A percentile compares a stretch with the other conserved stretches of the same genome.
Evolutionary conservation across 2,888 invertebrate species (phyloP).

Genomic region (Orthosia cruda): DNA sequence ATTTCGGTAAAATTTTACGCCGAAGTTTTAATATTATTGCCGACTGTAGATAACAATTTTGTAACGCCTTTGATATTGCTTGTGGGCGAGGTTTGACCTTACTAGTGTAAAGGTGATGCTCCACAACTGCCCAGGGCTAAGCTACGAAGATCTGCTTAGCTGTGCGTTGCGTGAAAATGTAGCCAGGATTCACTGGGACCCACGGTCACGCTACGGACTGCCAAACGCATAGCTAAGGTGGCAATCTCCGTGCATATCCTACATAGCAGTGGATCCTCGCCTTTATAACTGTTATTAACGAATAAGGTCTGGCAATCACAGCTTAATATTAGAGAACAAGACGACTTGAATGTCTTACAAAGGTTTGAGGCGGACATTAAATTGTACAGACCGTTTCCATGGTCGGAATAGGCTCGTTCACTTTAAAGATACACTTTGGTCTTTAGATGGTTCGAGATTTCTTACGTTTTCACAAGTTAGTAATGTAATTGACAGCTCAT

Average conservation of each 20-base stretch:
- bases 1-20: constrained; percentile 57
- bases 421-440: constrained; percentile 53
- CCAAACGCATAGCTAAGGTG: background rate
- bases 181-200: background rate
- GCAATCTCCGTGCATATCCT: background rate
- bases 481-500: constrained; percentile 56
- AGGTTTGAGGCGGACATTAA: constrained; percentile 52
- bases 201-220: background rate
- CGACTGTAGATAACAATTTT: constrained; percentile 58
- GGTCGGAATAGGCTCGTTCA: constrained; percentile 51
- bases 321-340: constrained; percentile 55
- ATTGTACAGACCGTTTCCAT: constrained; percentile 37
- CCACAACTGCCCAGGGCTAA: background rate
- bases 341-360: constrained; percentile 54
- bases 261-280: background rate
- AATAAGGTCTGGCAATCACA: constrained; percentile 50
- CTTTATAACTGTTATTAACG: constrained; percentile 20
- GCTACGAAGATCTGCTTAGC: background rate
- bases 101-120: constrained; percentile 18
- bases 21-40: constrained; percentile 64
- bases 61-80: constrained; percentile 56
- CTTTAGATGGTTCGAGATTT: constrained; percentile 39
- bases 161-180: background rate
- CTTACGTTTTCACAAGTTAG: constrained; percentile 42
- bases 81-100: constrained; percentile 43